A percentile compares a stretch with the other conserved stretches of the same genome.
Evolutionary conservation across 2,113 vertebrate species (phyloP).

Genomic region (zebrafish (Danio rerio)): GRCz12tu NC_133192.1:9352501-9353000

Average conservation of each 20-base stretch:
- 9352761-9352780: slow-evolving; percentile 96
- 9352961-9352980: no score
- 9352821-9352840: background rate
- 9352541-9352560: slow-evolving; percentile 98
- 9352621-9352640: slow-evolving; percentile 92
- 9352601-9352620: slow-evolving; percentile 94
- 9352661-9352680: slow-evolving; percentile 98
- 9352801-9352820: background rate
- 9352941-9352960: no score
- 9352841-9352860: no score
- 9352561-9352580: slow-evolving; percentile 87
- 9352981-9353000: no score
- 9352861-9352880: no score
- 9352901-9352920: no score
- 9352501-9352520: slow-evolving; percentile 96
- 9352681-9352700: slow-evolving; percentile 98
- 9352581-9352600: slow-evolving; percentile 94
- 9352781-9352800: slow-evolving; percentile 1
- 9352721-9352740: slow-evolving; percentile 97
- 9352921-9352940: no score
- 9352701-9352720: slow-evolving; percentile 98
- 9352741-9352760: slow-evolving; percentile 99
- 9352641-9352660: slow-evolving; percentile 98
- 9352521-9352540: slow-evolving; percentile 96
- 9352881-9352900: no score